Conservation (phyloP, 1,140 invertebrate genomes). For the Asbolus verrucosus region DNA sequence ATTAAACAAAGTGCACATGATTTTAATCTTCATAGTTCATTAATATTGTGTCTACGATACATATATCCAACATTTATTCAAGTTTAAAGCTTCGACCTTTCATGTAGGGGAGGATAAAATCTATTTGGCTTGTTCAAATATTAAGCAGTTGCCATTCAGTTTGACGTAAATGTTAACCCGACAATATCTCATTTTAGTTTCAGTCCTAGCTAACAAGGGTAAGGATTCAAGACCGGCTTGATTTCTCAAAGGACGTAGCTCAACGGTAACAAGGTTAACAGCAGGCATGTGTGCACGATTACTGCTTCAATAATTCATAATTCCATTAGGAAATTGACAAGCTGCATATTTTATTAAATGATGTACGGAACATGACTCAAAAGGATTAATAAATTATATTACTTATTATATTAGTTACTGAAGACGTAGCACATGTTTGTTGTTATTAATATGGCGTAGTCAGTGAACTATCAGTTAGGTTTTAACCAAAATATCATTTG, state of each 20-base stretch:
- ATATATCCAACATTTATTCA: slow-evolving; percentile 47
- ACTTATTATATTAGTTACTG: too few relatives aligned
- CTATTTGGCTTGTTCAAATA: slow-evolving; percentile 53
- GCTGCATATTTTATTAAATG: slow-evolving; percentile 41
- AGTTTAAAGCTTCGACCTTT: slow-evolving; percentile 49
- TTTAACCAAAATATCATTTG: too few relatives aligned
- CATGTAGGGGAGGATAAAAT: slow-evolving; percentile 46
- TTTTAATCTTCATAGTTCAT: slow-evolving; percentile 50
- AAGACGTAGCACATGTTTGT: too few relatives aligned
- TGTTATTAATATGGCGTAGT: too few relatives aligned
- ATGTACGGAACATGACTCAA: slow-evolving; percentile 21
- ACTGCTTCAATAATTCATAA: slow-evolving; percentile 42
- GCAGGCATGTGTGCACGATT: slow-evolving; percentile 17
- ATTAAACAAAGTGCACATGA: slow-evolving; percentile 44
- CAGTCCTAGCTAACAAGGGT: slow-evolving; percentile 24
- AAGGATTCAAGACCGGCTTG: slow-evolving; percentile 33
- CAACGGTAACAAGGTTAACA: slow-evolving; percentile 35
- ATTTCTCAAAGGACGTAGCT: slow-evolving; percentile 42
- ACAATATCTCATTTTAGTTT: slow-evolving; percentile 48
- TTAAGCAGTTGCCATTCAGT: slow-evolving; percentile 50
- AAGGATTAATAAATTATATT: slow-evolving; percentile 1
- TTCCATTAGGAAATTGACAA: slow-evolving; percentile 43
- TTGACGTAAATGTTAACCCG: slow-evolving; percentile 47
- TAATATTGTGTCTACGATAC: slow-evolving; percentile 44
- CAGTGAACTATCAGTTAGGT: too few relatives aligned